A percentile compares a stretch with the other conserved stretches of the same genome.
Evolutionary conservation across 2,113 vertebrate species (phyloP).

Genomic region (Struthidea cinerea): DNA sequence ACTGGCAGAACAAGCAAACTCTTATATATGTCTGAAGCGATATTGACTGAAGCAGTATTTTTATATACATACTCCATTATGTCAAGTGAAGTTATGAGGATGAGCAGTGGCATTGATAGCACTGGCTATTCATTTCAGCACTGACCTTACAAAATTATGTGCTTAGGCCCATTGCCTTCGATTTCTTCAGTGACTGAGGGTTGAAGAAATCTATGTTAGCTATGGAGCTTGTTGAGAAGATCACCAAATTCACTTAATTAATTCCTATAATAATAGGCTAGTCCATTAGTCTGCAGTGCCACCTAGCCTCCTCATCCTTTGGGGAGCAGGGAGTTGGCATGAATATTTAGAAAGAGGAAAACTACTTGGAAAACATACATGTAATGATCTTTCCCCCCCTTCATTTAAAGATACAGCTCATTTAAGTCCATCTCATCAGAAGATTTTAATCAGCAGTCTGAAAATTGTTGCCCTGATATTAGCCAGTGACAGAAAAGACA

Average conservation of each 20-base stretch:
- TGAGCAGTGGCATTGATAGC: not conserved
- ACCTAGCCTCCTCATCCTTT: conserved; percentile 31
- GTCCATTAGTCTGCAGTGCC: conserved; percentile 48
- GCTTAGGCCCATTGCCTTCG: not conserved
- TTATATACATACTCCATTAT: not conserved
- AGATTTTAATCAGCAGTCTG: not conserved
- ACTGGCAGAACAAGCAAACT: not conserved
- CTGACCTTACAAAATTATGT: not conserved
- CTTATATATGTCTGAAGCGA: not conserved
- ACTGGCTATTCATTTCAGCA: not conserved
- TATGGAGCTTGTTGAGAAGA: not conserved
- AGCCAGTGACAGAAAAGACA: not conserved
- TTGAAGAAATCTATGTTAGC: not conserved
- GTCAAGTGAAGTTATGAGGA: not conserved
- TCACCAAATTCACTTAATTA: not conserved
- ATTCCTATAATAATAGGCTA: not conserved
- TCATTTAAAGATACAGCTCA: not conserved
- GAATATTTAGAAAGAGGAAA: not conserved
- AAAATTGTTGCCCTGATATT: not conserved
- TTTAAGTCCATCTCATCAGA: not conserved
- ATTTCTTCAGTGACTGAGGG: not conserved
- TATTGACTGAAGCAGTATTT: not conserved
- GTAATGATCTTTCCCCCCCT: fast-evolving
- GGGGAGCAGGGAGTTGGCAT: not conserved
- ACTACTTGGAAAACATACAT: not conserved